Percentiles rank a stretch among this genome's conserved stretches.
Conservation (phyloP, 2,797 vertebrate species). For the Artibeus jamaicensis region DNA sequence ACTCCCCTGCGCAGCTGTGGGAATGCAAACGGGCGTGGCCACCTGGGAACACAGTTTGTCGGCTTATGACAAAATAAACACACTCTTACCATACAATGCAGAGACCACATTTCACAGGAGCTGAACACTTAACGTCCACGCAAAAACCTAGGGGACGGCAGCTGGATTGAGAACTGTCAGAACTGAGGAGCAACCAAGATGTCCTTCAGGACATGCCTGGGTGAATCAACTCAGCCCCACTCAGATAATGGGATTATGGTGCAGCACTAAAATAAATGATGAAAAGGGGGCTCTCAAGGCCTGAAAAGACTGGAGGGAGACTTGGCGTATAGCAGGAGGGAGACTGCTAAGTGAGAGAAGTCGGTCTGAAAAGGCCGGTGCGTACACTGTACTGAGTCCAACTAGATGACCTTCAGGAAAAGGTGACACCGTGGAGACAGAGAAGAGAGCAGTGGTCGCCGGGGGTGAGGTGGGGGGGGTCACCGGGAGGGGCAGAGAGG, state of each 20-base stretch:
- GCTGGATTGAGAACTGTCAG: background rate
- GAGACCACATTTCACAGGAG: background rate
- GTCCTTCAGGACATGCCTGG: background rate
- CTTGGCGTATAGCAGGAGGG: background rate
- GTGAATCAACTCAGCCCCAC: background rate
- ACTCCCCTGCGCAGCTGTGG: fast-evolving
- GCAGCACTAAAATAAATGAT: background rate
- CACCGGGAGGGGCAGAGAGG: background rate
- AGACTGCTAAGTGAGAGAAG: background rate
- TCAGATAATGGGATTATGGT: background rate
- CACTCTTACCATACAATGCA: background rate
- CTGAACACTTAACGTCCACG: background rate
- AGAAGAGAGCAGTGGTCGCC: background rate
- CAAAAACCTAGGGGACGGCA: background rate
- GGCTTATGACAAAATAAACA: background rate
- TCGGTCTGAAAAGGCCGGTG: background rate
- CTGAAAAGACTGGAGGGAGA: background rate
- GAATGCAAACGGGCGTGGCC: background rate
- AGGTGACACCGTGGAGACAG: background rate
- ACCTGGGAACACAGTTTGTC: background rate
- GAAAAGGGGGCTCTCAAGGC: background rate
- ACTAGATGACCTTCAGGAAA: background rate
- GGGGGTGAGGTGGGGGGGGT: background rate
- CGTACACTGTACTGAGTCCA: background rate
- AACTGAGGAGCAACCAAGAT: background rate